Evolutionary conservation across 2,797 vertebrate species (phyloP), one percentile per base, ranked within the genome.

Genomic region (Sebastes aleutianus): DNA sequence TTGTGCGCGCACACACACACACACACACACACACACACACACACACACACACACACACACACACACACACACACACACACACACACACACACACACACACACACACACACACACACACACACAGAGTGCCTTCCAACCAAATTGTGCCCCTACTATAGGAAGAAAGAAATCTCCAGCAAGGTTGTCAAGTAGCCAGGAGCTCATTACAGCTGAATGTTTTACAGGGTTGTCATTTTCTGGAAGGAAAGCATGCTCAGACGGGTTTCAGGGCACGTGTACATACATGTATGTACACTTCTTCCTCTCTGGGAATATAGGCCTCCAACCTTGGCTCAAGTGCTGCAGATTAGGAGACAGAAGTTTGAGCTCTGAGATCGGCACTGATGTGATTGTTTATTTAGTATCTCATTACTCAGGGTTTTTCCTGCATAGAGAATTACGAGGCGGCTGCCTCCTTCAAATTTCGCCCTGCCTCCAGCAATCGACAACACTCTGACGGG

Each of bases 141-240:
- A 85, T 29, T 75, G 63, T 56, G 13, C 18, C 22, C 36, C 32
- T 26, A 66, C 50, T 72, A 29, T 8, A 72, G 80, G 79, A 87
- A 79, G 61, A 63, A 4, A 61, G 59, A 85, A 32, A 22, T 79
- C 53, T 78, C 32, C 4, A 73, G 73, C 5, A 8, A 78, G 68
- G 34, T 75, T 70, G 79, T 70, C 86, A 36, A 67, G 84, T 80
- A 57, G 84, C 74, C 86, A 63, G 79, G 47, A 79, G 84, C 84
- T 78, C 65, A 26, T 89, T 85, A 74, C 57, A 58, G 84, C 74
- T 73, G 62, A 79, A 78, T 89, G 84, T 85, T 91, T 87, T 70
- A 77, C 81, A 70, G 67, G 72, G 62, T 84, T 89, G 74, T 91
- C 84, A 83, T 91, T 89, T 85, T 92, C 79, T 86, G 62, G 61